Percentiles rank a stretch among this genome's conserved stretches.
These are phyloP conservation scores for Sminthurinus aureus DNA, from an alignment of 2,888 invertebrate species.

Conservation along the genomic window DNA sequence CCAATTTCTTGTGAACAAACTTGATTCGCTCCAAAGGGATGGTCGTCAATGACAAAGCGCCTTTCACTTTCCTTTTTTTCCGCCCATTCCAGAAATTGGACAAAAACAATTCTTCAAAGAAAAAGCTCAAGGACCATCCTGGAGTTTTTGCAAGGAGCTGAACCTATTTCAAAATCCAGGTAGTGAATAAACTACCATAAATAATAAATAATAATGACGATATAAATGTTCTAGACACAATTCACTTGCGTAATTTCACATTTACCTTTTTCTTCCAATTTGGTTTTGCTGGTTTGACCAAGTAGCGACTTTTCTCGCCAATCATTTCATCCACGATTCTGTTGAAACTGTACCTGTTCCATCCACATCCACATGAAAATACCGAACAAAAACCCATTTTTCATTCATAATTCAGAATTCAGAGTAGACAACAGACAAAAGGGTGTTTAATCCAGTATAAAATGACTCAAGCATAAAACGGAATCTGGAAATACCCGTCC, in stretches of 20 bases:
- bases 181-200: not conserved
- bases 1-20: constrained; percentile 36
- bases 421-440: too few relatives aligned
- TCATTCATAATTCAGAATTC: too few relatives aligned
- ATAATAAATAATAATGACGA: constrained; percentile 62
- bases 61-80: constrained; percentile 33
- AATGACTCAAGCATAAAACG: too few relatives aligned
- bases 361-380: too few relatives aligned
- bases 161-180: not conserved
- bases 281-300: constrained; percentile 39
- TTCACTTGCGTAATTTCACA: too few relatives aligned
- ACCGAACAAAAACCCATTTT: too few relatives aligned
- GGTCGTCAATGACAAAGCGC: constrained; percentile 45
- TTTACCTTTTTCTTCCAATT: constrained; percentile 22
- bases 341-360: constrained; percentile 50
- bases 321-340: constrained; percentile 49
- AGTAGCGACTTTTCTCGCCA: constrained; percentile 41
- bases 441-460: too few relatives aligned
- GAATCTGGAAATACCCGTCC: constrained; percentile 42
- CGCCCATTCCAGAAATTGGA: constrained; percentile 42
- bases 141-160: constrained; percentile 19
- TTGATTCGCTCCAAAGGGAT: constrained; percentile 43
- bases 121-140: constrained; percentile 15
- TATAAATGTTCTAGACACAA: too few relatives aligned
- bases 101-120: constrained; percentile 24